These are phyloP conservation scores for Drosophila monieri DNA, from an alignment of 2,888 invertebrate genomes.

Conservation along the genomic window DNA sequence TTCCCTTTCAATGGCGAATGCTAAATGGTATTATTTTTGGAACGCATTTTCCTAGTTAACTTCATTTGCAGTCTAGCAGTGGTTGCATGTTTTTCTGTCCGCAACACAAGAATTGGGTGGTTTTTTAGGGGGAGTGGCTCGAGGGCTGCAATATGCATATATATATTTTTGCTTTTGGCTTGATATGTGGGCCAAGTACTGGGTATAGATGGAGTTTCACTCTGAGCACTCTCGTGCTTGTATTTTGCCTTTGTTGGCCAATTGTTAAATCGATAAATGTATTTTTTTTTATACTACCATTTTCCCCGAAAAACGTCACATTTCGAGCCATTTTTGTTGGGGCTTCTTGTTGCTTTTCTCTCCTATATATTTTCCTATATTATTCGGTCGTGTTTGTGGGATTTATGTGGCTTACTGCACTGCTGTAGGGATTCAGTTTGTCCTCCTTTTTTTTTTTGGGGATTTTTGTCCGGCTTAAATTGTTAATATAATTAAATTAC, in stretches of 20 bases:
- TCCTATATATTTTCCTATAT: conserved; percentile 17
- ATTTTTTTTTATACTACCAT: conserved; percentile 15
- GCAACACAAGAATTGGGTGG: conserved; percentile 28
- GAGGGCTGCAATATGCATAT: conserved; percentile 17
- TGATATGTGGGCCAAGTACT: conserved; percentile 48
- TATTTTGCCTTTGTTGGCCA: conserved; percentile 49
- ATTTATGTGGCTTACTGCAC: conserved; percentile 20
- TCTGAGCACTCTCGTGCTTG: conserved; percentile 36
- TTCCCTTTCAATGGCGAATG: conserved; percentile 6
- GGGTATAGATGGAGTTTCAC: conserved; percentile 4
- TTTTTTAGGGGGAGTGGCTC: background rate
- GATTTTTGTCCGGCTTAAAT: conserved; percentile 1
- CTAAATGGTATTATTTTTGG: conserved; percentile 17
- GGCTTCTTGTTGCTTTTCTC: conserved; percentile 6
- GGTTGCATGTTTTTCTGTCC: conserved; percentile 25
- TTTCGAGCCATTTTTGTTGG: conserved; percentile 8
- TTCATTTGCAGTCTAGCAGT: conserved; percentile 14
- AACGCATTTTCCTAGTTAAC: conserved; percentile 33
- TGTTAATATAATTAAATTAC: conserved; percentile 25
- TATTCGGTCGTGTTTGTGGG: conserved; percentile 20
- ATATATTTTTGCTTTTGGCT: conserved; percentile 21
- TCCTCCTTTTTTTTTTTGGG: background rate
- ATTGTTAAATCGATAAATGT: conserved; percentile 65
- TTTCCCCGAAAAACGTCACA: conserved; percentile 20
- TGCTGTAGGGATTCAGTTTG: conserved; percentile 14